Evolutionary conservation across 2,888 invertebrate genomes (phyloP).

Genomic region (Tineola bisselliella): DNA sequence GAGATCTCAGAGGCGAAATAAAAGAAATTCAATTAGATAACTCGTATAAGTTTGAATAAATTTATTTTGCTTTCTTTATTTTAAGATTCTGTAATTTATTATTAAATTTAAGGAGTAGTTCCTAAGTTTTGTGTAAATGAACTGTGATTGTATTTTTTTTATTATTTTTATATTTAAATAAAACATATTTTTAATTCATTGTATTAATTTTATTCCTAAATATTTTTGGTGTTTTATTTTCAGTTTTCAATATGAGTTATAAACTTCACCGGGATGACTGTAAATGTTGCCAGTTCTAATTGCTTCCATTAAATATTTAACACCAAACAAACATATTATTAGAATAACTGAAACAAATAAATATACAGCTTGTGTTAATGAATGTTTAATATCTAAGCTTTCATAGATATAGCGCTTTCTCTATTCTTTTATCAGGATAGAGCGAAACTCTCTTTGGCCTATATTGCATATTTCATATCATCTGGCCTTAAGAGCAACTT

Average conservation of each 20-base stretch:
- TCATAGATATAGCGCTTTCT: too few species aligned
- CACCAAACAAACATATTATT: conserved; percentile 53
- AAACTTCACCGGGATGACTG: conserved; percentile 49
- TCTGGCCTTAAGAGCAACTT: too few species aligned
- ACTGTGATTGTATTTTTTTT: conserved; percentile 10
- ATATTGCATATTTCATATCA: too few species aligned
- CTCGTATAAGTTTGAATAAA: background rate
- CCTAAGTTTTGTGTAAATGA: background rate
- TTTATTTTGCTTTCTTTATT: background rate
- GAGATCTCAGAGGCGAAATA: conserved; percentile 22
- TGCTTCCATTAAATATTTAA: conserved; percentile 59
- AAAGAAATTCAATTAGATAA: background rate
- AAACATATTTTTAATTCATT: background rate
- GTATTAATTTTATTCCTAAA: background rate
- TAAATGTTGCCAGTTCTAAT: conserved; percentile 54
- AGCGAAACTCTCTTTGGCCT: too few species aligned
- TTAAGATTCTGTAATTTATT: conserved; percentile 5
- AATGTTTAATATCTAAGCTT: too few species aligned
- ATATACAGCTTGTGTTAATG: background rate
- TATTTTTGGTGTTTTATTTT: too few species aligned
- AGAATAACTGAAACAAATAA: conserved; percentile 47
- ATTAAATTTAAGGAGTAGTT: background rate
- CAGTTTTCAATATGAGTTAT: conserved; percentile 16
- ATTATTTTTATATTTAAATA: background rate
- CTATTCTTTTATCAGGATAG: too few species aligned